Evolutionary conservation across 2,113 vertebrate genomes (phyloP), one percentile per base, ranked within the genome.

Genomic region (Macrotis lagotis): DNA sequence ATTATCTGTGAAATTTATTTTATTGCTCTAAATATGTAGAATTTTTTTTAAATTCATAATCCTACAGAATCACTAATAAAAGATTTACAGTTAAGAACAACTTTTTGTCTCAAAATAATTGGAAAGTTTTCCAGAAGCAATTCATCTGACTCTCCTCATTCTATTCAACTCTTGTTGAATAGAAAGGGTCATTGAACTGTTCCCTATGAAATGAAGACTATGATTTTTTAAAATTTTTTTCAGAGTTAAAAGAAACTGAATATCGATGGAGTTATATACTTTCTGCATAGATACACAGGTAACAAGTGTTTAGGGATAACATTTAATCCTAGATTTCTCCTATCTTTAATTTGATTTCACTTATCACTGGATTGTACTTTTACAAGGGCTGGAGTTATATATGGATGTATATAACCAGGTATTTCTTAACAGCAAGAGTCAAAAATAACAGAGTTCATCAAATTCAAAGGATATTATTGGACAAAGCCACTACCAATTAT

Each of bases 391-490:
- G 93, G 3, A 66, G 9, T 31, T 89, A 59, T 48, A 91, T 49
- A 93, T 22, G 12, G 22, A n/a, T 49, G 92, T 28, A 12, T 16
- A 47, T 10, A 4, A 19, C 0, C 2, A 91, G 52, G 11, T 51
- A 90, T 96, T 92, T 95, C 25, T 59, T 55, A 48, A 49, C 6
- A 12, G 59, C 52, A 59, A 37, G 89, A 93, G 51, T 5, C 37
- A 2, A 93, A 91, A 0, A 19, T n/a, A 94, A 91, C 8, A 48
- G 51, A 95, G 88, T 25, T 93, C 44, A 88, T 59, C 96, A 90
- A 16, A 95, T 25, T 88, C 37, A 31, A 94, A 94, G 50, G 24
- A 3, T 10, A 90, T 48, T 90, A 8, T 8, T 91, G 3, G n/a
- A 90, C n/a, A 94, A 92, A 83, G n/a, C n/a, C 0, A 90, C 59